Conservation (phyloP, 2,113 vertebrate species). For the Poeciliopsis occidentalis region DNA sequence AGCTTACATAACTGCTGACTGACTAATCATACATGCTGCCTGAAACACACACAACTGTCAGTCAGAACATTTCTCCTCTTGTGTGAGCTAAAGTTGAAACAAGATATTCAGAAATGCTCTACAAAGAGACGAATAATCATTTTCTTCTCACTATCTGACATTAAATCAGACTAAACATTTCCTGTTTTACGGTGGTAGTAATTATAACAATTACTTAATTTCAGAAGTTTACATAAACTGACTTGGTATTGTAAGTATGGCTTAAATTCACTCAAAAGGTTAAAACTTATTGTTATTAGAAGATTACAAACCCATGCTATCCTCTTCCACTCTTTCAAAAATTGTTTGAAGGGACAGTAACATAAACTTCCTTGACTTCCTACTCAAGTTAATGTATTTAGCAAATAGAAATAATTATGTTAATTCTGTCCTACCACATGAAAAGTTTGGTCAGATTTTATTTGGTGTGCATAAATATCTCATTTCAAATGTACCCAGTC, state of each 20-base stretch:
- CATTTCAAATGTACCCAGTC: too few species aligned
- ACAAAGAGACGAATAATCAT: not conserved
- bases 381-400: not conserved
- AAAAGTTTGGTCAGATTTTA: too few species aligned
- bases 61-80: not conserved
- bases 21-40: slow-evolving; percentile 69
- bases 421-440: not conserved
- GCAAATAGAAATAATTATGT: not conserved
- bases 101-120: not conserved
- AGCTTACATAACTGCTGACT: slow-evolving; percentile 72
- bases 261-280: too few species aligned
- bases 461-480: too few species aligned
- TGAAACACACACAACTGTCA: slow-evolving; percentile 39
- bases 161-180: not conserved
- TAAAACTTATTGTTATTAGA: too few species aligned
- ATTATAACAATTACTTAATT: not conserved
- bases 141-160: not conserved
- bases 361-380: too few species aligned
- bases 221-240: not conserved
- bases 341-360: too few species aligned
- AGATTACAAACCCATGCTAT: too few species aligned
- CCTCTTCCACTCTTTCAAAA: too few species aligned
- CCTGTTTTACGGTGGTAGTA: not conserved
- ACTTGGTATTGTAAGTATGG: not conserved
- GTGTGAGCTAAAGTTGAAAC: not conserved